Evolutionary conservation across 2,797 vertebrate species (phyloP).

Genomic region (Notolabrus celidotus): DNA sequence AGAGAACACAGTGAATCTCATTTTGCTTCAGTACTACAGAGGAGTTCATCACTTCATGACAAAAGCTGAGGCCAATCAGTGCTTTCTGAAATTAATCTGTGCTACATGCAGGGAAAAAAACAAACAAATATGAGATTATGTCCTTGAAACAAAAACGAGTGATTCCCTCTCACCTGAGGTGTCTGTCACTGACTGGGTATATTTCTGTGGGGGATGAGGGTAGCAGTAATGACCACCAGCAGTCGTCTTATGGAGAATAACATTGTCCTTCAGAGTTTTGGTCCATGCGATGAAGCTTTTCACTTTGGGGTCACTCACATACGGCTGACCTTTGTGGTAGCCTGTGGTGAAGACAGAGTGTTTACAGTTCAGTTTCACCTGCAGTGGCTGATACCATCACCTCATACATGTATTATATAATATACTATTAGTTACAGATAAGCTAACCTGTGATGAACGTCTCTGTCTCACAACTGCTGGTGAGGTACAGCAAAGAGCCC

Average conservation of each 20-base stretch:
- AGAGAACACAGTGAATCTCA: slow-evolving; percentile 8
- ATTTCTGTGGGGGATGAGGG: slow-evolving; percentile 85
- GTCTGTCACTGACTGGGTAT: slow-evolving; percentile 80
- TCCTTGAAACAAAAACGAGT: neutral
- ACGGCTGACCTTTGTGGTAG: slow-evolving; percentile 90
- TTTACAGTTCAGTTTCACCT: neutral
- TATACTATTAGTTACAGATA: neutral
- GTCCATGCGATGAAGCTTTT: slow-evolving; percentile 92
- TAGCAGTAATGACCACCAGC: slow-evolving; percentile 92
- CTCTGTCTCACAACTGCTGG: slow-evolving; percentile 92
- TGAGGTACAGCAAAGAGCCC: slow-evolving; percentile 88
- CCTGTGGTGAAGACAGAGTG: slow-evolving; percentile 70
- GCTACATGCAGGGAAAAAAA: neutral
- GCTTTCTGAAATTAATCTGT: neutral
- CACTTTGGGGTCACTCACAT: slow-evolving; percentile 86
- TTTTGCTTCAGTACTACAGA: slow-evolving; percentile 11
- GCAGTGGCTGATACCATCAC: neutral
- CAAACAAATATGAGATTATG: neutral
- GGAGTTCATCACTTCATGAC: slow-evolving; percentile 1
- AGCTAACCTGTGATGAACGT: slow-evolving; percentile 89
- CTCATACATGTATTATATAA: neutral
- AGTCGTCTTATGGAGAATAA: slow-evolving; percentile 82
- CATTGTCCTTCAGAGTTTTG: slow-evolving; percentile 85
- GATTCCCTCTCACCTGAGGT: slow-evolving; percentile 63
- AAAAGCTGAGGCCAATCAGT: neutral